phyloP scores from a whole-genome alignment of 2,113 vertebrate species.

The Lophochroa leadbeateri region DNA sequence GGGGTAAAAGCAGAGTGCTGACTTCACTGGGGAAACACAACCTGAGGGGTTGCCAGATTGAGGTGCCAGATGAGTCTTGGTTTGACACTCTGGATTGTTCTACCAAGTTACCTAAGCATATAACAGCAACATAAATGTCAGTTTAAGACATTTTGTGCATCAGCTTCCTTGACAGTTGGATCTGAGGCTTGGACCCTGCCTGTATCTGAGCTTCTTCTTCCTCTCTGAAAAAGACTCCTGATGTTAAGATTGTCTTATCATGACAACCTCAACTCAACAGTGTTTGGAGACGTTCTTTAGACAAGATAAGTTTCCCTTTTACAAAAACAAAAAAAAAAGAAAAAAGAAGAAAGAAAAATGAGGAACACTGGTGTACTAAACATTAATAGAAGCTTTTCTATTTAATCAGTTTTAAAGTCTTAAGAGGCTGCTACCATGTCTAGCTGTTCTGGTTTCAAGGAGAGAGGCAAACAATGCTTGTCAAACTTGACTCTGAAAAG shows the following conservation, averaged over 20 bases:
- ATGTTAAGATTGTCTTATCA: constrained; percentile 63
- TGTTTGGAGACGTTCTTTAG: constrained; percentile 2
- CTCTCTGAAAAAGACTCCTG: constrained; percentile 53
- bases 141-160: constrained; percentile 1
- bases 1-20: neutral
- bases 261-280: constrained; percentile 7
- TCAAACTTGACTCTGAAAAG: constrained; percentile 52
- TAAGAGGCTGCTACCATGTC: neutral
- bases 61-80: neutral
- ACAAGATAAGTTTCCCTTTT: constrained; percentile 39
- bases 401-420: neutral
- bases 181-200: constrained; percentile 33
- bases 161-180: constrained; percentile 30
- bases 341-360: neutral
- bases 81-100: neutral
- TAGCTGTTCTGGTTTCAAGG: constrained; percentile 14
- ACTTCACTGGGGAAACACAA: neutral
- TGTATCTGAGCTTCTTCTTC: constrained; percentile 45
- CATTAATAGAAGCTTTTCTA: constrained; percentile 34
- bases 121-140: neutral
- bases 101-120: neutral
- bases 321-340: neutral
- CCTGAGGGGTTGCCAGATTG: neutral
- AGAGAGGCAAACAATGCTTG: constrained; percentile 12
- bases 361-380: neutral